Evolutionary conservation across 1,140 invertebrate genomes (phyloP), one percentile per base, ranked within the genome.

Genomic region (Pissodes strobi): DNA sequence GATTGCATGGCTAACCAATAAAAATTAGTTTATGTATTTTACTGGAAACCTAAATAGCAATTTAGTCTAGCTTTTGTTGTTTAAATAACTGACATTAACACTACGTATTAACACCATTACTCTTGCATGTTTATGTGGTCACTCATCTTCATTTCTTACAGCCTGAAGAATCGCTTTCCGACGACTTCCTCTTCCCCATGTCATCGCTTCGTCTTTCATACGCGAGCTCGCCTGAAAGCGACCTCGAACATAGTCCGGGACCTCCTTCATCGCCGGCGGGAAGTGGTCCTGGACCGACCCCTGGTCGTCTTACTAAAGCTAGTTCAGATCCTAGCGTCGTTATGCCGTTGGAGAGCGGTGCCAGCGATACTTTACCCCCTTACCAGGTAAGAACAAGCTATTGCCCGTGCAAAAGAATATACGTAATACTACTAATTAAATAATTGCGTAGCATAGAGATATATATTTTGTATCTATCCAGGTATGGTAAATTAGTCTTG

Each of bases 121-220:
- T 30, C 21, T 37, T 43, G 59, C 59, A 52, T 62, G 59, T 53
- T 18, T 23, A 25, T 51, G 22, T 43, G 4, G 5, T 66, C 34
- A 46, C 51, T 58, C 37, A 41, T 60, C 51, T 22, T 59, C 53
- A 61, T 61, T 60, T 45, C 72, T 77, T 80, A 78, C 81, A 89
- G 88, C 88, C 88, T 74, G 87, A 91, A 80, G 90, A 92, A 83
- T 89, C 90, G 80, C 83, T 92, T 79, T 91, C 90, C 72, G 90
- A 93, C 84, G 95, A 99, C 85, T 95, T 98, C 87, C 88, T 98
- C 75, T 98, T 98, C 85, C 95, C 95, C 73, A 96, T 97, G 93
- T 93, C 93, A 68, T 93, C 92, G 80, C 79, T 84, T 58, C 89
- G 95, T 74, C 84, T 97, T 67, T 97, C 94, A 75, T 97, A 96